Base-by-base conservation (phyloP, 2,888 invertebrate genomes). In the Sabatieria punctata region DNA sequence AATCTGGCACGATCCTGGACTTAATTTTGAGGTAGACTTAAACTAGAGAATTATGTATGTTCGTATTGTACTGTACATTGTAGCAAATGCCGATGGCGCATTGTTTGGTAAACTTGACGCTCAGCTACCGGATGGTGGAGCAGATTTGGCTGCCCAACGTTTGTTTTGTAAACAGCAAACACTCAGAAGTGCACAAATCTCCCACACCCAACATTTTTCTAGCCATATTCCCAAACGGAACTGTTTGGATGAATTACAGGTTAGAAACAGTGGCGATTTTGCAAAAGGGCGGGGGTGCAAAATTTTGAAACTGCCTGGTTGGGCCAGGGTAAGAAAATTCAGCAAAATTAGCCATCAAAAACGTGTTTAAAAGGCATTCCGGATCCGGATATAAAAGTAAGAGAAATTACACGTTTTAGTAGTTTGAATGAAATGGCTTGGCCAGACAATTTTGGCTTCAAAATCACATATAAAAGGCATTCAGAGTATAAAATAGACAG, bases 171-270 rank as follows among this genome's bases (percentile, higher is more conserved):
- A 50, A 50, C 43, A 38, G 37, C 35, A 48, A 50, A 26, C 24
- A 13, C 21, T 38, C 63, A 1, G 51, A 51, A 23, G 57, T 63
- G 27, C 63, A 63, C 46, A 49, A 54, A 27, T 56, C 56, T 11
- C 63, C 63, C 0, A 63, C 61, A 3, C 62, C 62, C 1, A 63
- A 63, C 47, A 61, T 63, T 26, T 63, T 64, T 45, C 50, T 60
- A 35, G 58, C 60, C 39, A 61, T 63, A 25, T 59, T 61, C 23
- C 61, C 63, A 2, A 63, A 63, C 44, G 63, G 63, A n/a, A 59
- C 57, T 3, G 50, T 57, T 25, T 54, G 54, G 56, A 44, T 51
- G 22, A 52, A 49, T 37, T 54, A 52, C 36, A 46, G 54, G 59
- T 43, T 22, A 22, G n/a, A n/a, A n/a, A n/a, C n/a, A n/a, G 43